Percentiles rank a stretch among this genome's conserved stretches.
phyloP scores from a whole-genome alignment of 2,888 invertebrate species.

The Pollenia angustigena region DNA sequence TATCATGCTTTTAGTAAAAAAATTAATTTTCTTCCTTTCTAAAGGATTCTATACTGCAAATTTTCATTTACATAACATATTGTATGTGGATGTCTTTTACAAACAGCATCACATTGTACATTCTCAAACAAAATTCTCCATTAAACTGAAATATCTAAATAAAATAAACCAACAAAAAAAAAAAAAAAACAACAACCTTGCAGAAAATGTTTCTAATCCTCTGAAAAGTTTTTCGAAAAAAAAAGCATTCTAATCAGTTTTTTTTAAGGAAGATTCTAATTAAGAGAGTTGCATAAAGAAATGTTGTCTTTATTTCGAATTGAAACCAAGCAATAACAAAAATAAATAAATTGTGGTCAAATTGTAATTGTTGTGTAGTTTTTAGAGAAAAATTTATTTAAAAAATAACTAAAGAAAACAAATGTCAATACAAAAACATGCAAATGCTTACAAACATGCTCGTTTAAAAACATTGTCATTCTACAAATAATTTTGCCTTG shows the following conservation, averaged over 20 bases:
- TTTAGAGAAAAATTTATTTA: slow-evolving; percentile 7
- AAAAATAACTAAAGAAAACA: background rate
- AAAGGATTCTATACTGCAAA: background rate
- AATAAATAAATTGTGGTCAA: slow-evolving; percentile 45
- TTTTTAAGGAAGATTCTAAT: slow-evolving; percentile 40
- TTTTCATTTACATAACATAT: background rate
- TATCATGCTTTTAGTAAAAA: too few species aligned
- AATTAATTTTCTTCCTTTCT: background rate
- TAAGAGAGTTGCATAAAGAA: slow-evolving; percentile 26
- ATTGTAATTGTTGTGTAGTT: slow-evolving; percentile 15
- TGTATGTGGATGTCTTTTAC: too few species aligned
- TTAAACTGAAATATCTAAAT: slow-evolving; percentile 11
- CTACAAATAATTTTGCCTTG: slow-evolving; percentile 36
- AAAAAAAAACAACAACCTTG: slow-evolving; percentile 4
- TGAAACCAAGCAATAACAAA: background rate
- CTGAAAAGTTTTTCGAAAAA: slow-evolving; percentile 15
- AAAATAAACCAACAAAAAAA: background rate
- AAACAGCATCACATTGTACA: background rate
- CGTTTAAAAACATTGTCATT: slow-evolving; percentile 16
- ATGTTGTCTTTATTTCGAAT: slow-evolving; percentile 8
- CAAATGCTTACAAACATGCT: background rate
- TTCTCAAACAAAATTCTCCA: background rate
- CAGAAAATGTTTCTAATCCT: slow-evolving; percentile 12
- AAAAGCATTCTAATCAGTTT: slow-evolving; percentile 2
- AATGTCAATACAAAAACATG: slow-evolving; percentile 21